phyloP scores from a whole-genome alignment of 2,888 invertebrate species.

The Patella ulyssiponensis region DNA sequence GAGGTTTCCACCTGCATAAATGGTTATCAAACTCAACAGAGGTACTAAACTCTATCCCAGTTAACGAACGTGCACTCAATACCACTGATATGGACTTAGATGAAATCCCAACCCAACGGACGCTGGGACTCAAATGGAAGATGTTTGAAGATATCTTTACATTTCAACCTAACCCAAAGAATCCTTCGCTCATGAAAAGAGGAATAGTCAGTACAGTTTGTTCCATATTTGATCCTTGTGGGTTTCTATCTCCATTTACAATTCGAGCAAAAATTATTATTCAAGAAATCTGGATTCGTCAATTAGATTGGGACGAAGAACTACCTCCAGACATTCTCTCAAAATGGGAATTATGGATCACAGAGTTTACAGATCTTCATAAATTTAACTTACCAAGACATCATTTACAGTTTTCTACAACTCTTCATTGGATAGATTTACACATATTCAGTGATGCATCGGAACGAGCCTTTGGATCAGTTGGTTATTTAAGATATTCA shows the following conservation, averaged over 20 bases:
- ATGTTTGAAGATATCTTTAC: too few species aligned
- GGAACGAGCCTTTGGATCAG: slow-evolving; percentile 6
- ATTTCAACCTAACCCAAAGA: too few species aligned
- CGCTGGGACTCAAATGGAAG: slow-evolving; percentile 3
- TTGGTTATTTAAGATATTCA: slow-evolving; percentile 3
- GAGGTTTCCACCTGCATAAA: slow-evolving; percentile 1
- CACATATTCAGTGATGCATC: slow-evolving; percentile 13
- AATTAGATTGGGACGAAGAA: background rate
- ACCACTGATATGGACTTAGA: too few species aligned
- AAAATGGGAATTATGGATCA: slow-evolving; percentile 6
- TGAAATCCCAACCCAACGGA: background rate
- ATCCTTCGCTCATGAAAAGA: too few species aligned
- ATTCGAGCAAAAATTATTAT: too few species aligned
- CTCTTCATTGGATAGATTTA: background rate
- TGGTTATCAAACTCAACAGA: background rate
- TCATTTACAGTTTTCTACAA: background rate
- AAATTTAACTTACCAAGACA: slow-evolving; percentile 10
- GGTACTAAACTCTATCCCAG: too few species aligned
- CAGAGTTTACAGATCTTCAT: background rate
- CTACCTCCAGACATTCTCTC: background rate
- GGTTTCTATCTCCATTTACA: too few species aligned
- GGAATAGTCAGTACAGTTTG: too few species aligned
- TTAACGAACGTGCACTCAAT: too few species aligned
- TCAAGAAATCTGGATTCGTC: too few species aligned
- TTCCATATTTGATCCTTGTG: too few species aligned